Conservation (phyloP, 2,797 vertebrate species). For the Sphaeramia orbicularis region DNA sequence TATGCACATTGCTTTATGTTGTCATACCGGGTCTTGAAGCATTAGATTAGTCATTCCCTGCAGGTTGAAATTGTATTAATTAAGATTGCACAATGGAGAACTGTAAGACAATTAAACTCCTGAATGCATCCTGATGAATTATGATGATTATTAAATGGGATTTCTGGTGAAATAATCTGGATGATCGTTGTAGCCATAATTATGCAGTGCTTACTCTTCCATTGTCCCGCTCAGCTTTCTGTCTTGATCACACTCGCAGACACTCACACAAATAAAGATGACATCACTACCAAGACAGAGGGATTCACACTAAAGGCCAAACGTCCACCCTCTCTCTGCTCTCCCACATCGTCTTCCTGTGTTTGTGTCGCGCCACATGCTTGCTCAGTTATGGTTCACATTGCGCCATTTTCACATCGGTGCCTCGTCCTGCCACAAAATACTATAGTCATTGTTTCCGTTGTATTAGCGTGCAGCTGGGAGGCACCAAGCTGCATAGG, state of each 20-base stretch:
- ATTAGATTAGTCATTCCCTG: conserved; percentile 7
- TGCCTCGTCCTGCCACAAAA: conserved; percentile 30
- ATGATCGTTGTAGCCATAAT: conserved; percentile 44
- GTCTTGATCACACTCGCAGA: not conserved
- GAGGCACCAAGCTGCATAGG: conserved; percentile 60
- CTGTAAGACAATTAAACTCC: conserved; percentile 30
- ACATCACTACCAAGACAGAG: conserved; percentile 45
- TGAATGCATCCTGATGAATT: conserved; percentile 39
- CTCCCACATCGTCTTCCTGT: conserved; percentile 54
- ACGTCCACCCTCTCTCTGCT: not conserved
- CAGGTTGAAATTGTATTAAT: conserved; percentile 23
- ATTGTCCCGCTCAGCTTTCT: not conserved
- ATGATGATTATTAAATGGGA: conserved; percentile 45
- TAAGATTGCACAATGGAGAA: conserved; percentile 14
- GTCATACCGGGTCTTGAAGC: conserved; percentile 8
- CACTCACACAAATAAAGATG: conserved; percentile 34
- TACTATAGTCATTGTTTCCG: conserved; percentile 43
- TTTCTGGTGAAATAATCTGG: conserved; percentile 51
- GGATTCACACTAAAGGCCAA: not conserved
- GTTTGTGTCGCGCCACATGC: conserved; percentile 32
- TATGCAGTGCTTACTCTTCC: conserved; percentile 21
- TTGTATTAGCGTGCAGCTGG: conserved; percentile 57
- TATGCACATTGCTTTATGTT: not conserved
- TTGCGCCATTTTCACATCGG: conserved; percentile 35
- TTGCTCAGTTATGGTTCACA: conserved; percentile 43